Percentiles rank a stretch among this genome's conserved stretches.
Evolutionary conservation across 2,797 vertebrate genomes (phyloP).

Genomic region (Agapornis canus): DNA sequence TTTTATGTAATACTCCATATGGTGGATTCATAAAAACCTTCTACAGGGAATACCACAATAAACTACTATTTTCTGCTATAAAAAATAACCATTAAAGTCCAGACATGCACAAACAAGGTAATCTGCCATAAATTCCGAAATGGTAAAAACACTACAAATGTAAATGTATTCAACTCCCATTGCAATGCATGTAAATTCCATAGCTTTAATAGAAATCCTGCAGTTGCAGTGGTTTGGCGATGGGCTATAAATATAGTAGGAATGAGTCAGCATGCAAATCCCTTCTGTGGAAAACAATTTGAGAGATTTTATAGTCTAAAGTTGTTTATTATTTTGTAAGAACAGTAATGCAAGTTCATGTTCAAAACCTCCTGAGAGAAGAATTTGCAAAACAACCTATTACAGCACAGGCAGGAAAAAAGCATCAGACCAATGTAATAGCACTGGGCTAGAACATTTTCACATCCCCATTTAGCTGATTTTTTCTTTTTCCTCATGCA

Average conservation of each 20-base stretch:
- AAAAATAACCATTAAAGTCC: constrained; percentile 81
- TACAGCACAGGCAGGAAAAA: constrained; percentile 40
- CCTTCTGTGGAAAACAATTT: constrained; percentile 78
- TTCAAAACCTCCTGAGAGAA: constrained; percentile 77
- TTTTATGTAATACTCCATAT: constrained; percentile 82
- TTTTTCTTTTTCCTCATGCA: neutral
- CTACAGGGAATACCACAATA: constrained; percentile 81
- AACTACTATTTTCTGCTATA: constrained; percentile 82
- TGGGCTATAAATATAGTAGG: constrained; percentile 80
- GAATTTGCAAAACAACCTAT: constrained; percentile 71
- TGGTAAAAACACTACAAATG: constrained; percentile 79
- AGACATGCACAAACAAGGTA: constrained; percentile 85
- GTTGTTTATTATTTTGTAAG: constrained; percentile 81
- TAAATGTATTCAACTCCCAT: constrained; percentile 82
- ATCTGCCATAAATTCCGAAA: constrained; percentile 84
- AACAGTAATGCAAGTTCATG: constrained; percentile 78
- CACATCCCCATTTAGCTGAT: constrained; percentile 4
- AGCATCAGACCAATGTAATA: constrained; percentile 10
- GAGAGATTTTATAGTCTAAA: constrained; percentile 79
- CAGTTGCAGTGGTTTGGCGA: constrained; percentile 69
- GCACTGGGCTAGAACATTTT: constrained; percentile 17
- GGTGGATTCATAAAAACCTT: constrained; percentile 79
- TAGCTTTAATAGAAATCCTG: constrained; percentile 82
- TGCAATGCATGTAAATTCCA: constrained; percentile 81
- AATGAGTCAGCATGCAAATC: constrained; percentile 85